Base-by-base conservation (phyloP, 2,797 vertebrate genomes). In the Xenopus petersii region DNA sequence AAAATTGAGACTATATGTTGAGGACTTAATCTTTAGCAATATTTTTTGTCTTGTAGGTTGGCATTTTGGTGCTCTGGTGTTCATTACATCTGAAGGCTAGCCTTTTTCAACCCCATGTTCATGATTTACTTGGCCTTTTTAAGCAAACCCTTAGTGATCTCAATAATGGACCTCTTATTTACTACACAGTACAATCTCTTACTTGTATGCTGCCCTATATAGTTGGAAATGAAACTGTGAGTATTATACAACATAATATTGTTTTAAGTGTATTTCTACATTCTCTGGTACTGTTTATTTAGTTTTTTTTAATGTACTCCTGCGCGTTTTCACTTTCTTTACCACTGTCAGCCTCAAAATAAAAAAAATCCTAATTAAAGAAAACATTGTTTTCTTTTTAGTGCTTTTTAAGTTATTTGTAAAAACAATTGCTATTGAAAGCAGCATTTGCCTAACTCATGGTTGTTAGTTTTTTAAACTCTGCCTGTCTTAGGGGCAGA, bases 121-220 rank as follows among this genome's bases (percentile, higher is more conserved):
- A 79, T 62, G 92, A 95, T 77, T 89, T 97, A 55, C 86, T 97
- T 21, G 87, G 88, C 81, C 89, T 96, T 77, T 88, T 96, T 67
- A 84, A 82, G 7, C 82, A 86, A 8, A 90, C 92, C 1, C 86
- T 97, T 21, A 86, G 88, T 82, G 92, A 94, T 74, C 86, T 87
- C 56, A 82, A 79, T 75, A 94, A 93, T 83, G 90, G 93, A 0
- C 87, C 85, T 0, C 82, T 90, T 13, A 78, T 96, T 56, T 95
- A 94, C 81, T 96, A 96, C 81, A 89, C 93, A 69, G 87, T 95
- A 74, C 93, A 93, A 71, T 91, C 92, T 15, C 83, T 97, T 62
- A 93, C 92, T 0, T 80, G 91, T 70, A 87, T 96, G 48, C 90
- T 87, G 0, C 75, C 90, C 2, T 90, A 89, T 75, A 86, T 91